A percentile compares a stretch with the other conserved stretches of the same genome.
Conservation (phyloP, 1,140 invertebrate genomes). For the Drosophila pseudoananassae region DNA sequence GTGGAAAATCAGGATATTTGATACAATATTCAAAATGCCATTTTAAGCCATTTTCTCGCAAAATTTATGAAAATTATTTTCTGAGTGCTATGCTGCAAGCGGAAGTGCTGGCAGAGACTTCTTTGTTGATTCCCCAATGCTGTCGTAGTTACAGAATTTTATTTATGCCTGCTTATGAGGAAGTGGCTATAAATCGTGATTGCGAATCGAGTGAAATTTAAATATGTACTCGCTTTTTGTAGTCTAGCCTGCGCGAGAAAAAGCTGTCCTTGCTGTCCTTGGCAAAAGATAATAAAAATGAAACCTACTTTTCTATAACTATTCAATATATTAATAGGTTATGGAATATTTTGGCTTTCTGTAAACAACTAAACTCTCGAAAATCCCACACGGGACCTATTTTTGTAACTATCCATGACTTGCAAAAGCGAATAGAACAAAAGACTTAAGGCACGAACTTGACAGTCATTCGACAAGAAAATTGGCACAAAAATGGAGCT, state of each 20-base stretch:
- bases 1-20: conserved; percentile 2
- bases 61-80: conserved; percentile 22
- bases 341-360: conserved; percentile 13
- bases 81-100: conserved; percentile 48
- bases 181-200: conserved; percentile 62
- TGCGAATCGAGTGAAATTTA: conserved; percentile 28
- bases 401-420: conserved; percentile 33
- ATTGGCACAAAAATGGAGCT: conserved; percentile 40
- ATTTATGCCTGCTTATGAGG: conserved; percentile 64
- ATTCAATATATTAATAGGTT: not conserved
- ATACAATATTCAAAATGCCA: not conserved
- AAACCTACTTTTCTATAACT: not conserved
- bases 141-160: conserved; percentile 44
- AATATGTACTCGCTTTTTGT: conserved; percentile 23
- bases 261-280: not conserved
- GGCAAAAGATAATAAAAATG: not conserved
- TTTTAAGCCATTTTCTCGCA: not conserved
- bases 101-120: conserved; percentile 69
- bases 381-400: conserved; percentile 18
- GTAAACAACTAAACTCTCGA: not conserved
- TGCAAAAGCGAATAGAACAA: conserved; percentile 22
- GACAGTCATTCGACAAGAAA: conserved; percentile 61
- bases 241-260: conserved; percentile 12
- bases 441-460: conserved; percentile 66
- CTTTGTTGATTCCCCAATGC: conserved; percentile 43